Evolutionary conservation across 2,888 invertebrate genomes (phyloP), one percentile per base, ranked within the genome.

Genomic region (Anthophora plumipes): DNA sequence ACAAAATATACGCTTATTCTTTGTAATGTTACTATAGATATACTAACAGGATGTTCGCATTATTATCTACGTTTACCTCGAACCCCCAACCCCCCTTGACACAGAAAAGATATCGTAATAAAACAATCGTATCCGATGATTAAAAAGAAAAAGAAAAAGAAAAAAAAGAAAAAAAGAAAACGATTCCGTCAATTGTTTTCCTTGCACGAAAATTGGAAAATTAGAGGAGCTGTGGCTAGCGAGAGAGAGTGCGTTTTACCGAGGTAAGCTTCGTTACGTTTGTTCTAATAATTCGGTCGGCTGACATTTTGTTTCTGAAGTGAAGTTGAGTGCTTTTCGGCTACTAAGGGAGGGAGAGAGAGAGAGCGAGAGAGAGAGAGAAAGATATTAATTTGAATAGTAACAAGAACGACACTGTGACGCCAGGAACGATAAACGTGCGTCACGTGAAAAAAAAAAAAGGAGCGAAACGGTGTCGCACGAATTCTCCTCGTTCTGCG

Each of bases 251-350:
- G 77, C 80, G 64, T 80, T 78, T 20, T 66, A 76, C 54, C 71
- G 89, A 89, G 89, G 89, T 89, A 89, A 89, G 89, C 86, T 83
- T 85, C 50, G 82, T 64, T 77, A 68, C 77, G 77, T 63, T 79
- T 66, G 59, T 83, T 66, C 61, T 83, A 86, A 81, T 69, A 78
- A 75, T 69, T 50, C 76, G 74, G 43, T 43, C 61, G 20, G n/a
- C 52, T 48, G 46, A 67, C 52, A 61, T 52, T 74, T 77, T 63
- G 41, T 78, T 70, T 82, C 74, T 72, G 57, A 72, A 81, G 37
- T 57, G 72, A 37, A 25, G 31, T 37, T 57, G 57, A 72, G 41
- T 67, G 71, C 22, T 75, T 59, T 39, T 61, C 67, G 71, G 37
- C 12, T 43, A 31, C 37, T 37, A 39, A 59, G 4, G 52, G 20